A percentile compares a stretch with the other conserved stretches of the same genome.
phyloP scores from a whole-genome alignment of 2,113 vertebrate species.

The Notarius quadriscutis region DNA sequence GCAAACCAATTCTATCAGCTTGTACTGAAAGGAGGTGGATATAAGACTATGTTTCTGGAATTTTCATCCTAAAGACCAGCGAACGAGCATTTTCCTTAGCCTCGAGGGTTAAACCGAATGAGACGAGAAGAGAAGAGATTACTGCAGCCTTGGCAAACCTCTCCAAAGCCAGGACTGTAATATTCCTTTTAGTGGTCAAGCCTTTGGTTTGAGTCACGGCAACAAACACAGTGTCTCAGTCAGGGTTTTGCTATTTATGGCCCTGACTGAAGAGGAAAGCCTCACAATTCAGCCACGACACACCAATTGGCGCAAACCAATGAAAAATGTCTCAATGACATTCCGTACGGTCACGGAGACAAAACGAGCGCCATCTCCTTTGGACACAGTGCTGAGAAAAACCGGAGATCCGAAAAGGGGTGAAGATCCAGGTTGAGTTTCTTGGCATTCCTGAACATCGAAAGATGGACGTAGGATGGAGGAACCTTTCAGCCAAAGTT shows the following conservation, averaged over 20 bases:
- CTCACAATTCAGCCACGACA: slow-evolving; percentile 31
- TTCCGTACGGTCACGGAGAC: background rate
- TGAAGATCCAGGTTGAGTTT: slow-evolving; percentile 48
- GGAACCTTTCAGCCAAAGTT: slow-evolving; percentile 35
- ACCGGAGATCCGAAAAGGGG: slow-evolving; percentile 9
- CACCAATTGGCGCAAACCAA: background rate
- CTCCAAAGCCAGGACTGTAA: slow-evolving; percentile 59
- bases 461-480: slow-evolving; percentile 33
- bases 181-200: slow-evolving; percentile 67
- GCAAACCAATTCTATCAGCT: no score
- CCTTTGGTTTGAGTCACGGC: slow-evolving; percentile 58
- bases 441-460: slow-evolving; percentile 64
- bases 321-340: slow-evolving; percentile 38
- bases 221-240: slow-evolving; percentile 51
- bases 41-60: background rate
- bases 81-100: slow-evolving; percentile 51
- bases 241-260: slow-evolving; percentile 61
- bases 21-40: background rate
- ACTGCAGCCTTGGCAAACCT: slow-evolving; percentile 58
- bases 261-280: background rate
- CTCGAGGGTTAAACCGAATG: slow-evolving; percentile 59
- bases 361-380: slow-evolving; percentile 55
- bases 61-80: slow-evolving; percentile 51
- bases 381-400: slow-evolving; percentile 47
- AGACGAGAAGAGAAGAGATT: slow-evolving; percentile 26